These are phyloP conservation scores for Parnassius glacialis DNA, from an alignment of 2,888 invertebrate species.

Conservation along the genomic window DNA sequence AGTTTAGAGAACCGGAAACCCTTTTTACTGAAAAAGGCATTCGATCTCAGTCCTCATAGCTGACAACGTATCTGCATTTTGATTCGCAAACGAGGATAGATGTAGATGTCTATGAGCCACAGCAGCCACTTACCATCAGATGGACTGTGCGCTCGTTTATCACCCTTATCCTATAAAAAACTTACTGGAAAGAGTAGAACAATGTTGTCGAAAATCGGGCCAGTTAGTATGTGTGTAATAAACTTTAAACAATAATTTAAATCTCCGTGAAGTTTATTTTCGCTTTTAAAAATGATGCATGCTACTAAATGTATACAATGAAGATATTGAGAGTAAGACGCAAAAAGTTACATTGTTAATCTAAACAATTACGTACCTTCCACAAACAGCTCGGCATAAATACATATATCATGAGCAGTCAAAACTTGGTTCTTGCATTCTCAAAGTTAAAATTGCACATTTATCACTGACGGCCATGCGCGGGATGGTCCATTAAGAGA, in stretches of 20 bases:
- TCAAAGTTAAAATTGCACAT: conserved; percentile 79
- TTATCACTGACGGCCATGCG: conserved; percentile 74
- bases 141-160: too few relatives aligned
- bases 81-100: too few relatives aligned
- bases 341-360: conserved; percentile 27
- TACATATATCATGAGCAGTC: conserved; percentile 72
- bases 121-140: too few relatives aligned
- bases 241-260: background rate
- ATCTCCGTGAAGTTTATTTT: background rate
- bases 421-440: conserved; percentile 76
- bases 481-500: conserved; percentile 77
- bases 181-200: background rate
- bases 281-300: conserved; percentile 1
- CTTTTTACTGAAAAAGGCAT: too few relatives aligned
- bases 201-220: too few relatives aligned
- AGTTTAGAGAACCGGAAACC: too few relatives aligned
- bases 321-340: conserved; percentile 13
- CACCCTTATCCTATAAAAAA: too few relatives aligned
- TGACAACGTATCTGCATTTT: too few relatives aligned
- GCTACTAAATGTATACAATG: conserved; percentile 11
- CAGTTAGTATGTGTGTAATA: too few relatives aligned
- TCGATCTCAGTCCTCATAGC: too few relatives aligned
- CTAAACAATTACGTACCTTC: conserved; percentile 32
- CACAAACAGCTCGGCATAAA: conserved; percentile 46
- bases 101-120: too few relatives aligned